Evolutionary conservation across 2,888 invertebrate species (phyloP), one percentile per base, ranked within the genome.

Genomic region (Erebia ligea): DNA sequence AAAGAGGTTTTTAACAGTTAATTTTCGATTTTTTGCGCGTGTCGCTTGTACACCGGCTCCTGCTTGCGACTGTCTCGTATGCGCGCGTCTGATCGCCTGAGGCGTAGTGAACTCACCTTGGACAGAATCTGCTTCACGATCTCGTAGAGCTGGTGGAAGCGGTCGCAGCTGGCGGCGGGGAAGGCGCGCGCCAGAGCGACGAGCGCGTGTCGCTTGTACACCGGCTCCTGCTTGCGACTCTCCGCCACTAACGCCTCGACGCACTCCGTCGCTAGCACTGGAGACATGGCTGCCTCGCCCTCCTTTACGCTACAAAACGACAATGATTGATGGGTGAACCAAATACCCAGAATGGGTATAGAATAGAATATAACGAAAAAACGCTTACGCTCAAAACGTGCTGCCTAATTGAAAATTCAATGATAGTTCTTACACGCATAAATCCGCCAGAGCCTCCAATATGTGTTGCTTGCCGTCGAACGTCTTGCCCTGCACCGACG

Each of bases 381-480:
- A 34, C 34, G 34, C 34, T 34, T 2, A 34, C 5, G n/a, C n/a
- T n/a, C n/a, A n/a, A n/a, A 6, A 34, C 34, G 34, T 34, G 34
- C 6, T 34, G 34, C 6, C 34, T 34, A 34, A 6, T 6, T 34
- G 1, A 34, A 34, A 34, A 6, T 45, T 5, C 0, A 42, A 11
- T 25, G 10, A 10, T 25, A 54, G 21, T 1, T 95, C 95, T 94
- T 88, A 95, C 96, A 94, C 94, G 95, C 97, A 97, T 25, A 98
- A 91, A 19, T 95, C 95, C 0, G 97, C 95, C 6, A 98, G 84
- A 0, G 98, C 98, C 77, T 96, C 95, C 15, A 98, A 85, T 45
- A 98, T 88, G 75, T 96, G 95, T 76, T 98, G 96, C 86, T 98
- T 98, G n/a, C 98, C 98, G 77, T 96, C 95, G 95, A 98, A 98